These are phyloP conservation scores for Hyalella azteca DNA, from an alignment of 2,888 invertebrate genomes.

Conservation along the genomic window DNA sequence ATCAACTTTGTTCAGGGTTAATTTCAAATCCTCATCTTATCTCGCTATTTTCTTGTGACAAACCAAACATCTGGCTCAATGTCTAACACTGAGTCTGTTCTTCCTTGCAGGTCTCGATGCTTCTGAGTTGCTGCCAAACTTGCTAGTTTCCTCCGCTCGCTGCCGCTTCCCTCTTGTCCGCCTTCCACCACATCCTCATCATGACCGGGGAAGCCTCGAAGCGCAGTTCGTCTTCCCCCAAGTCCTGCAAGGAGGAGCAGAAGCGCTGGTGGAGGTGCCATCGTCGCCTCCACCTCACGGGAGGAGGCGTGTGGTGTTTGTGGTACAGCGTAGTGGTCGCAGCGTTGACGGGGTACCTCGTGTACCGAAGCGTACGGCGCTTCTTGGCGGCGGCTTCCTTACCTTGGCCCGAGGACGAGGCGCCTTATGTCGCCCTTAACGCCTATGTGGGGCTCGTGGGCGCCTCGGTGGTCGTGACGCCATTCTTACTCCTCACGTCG, in stretches of 20 bases:
- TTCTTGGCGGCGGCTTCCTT: conserved; percentile 51
- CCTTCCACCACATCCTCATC: neutral
- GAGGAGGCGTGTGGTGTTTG: conserved; percentile 42
- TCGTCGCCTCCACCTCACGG: conserved; percentile 5
- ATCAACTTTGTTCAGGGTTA: no score
- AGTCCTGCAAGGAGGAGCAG: neutral
- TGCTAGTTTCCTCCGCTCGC: neutral
- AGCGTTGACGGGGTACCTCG: conserved; percentile 46
- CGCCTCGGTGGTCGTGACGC: conserved; percentile 76
- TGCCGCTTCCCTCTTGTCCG: neutral
- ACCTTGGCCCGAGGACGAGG: conserved; percentile 63
- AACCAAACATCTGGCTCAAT: no score
- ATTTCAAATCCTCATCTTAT: no score
- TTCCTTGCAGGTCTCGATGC: no score
- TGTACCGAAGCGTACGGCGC: conserved; percentile 44
- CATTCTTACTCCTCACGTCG: conserved; percentile 70
- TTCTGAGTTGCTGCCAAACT: no score
- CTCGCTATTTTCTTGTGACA: no score
- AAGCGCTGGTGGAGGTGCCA: conserved; percentile 4
- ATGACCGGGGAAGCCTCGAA: neutral
- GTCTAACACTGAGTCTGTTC: no score
- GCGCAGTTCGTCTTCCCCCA: neutral
- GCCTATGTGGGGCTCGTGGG: conserved; percentile 71
- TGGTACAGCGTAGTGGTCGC: conserved; percentile 51
- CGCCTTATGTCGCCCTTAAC: conserved; percentile 75